These are phyloP conservation scores for Chalcis sispes DNA, from an alignment of 2,888 invertebrate genomes.

Conservation along the genomic window DNA sequence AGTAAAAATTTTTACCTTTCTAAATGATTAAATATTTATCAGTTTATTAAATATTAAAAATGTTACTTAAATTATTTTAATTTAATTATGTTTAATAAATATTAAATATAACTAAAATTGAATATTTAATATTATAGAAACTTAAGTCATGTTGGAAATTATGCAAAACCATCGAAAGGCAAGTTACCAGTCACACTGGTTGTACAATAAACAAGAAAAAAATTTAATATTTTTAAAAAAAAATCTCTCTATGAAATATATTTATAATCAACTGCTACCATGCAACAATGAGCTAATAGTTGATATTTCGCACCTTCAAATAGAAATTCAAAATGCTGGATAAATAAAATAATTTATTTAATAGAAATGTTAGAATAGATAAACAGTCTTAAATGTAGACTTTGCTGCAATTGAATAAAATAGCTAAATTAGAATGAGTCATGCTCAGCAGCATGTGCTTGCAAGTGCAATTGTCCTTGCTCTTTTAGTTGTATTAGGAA, in stretches of 20 bases:
- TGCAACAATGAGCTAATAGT: neutral
- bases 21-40: neutral
- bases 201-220: neutral
- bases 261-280: conserved; percentile 3
- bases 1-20: neutral
- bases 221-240: neutral
- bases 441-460: conserved; percentile 79
- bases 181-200: conserved; percentile 34
- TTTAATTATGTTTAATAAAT: no score
- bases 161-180: conserved; percentile 41
- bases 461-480: conserved; percentile 80
- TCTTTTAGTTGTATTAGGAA: conserved; percentile 79
- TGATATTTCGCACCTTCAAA: neutral
- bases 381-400: conserved; percentile 27
- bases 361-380: conserved; percentile 39
- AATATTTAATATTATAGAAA: neutral
- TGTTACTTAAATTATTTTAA: neutral
- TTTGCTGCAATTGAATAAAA: conserved; percentile 6
- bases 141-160: conserved; percentile 21
- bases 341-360: conserved; percentile 19
- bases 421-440: conserved; percentile 75
- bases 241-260: neutral
- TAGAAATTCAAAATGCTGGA: conserved; percentile 29
- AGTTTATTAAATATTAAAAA: neutral
- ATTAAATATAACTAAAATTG: neutral